Evolutionary conservation across 2,113 vertebrate species (phyloP), one percentile per base, ranked within the genome.

Genomic region (Scatophagus argus): DNA sequence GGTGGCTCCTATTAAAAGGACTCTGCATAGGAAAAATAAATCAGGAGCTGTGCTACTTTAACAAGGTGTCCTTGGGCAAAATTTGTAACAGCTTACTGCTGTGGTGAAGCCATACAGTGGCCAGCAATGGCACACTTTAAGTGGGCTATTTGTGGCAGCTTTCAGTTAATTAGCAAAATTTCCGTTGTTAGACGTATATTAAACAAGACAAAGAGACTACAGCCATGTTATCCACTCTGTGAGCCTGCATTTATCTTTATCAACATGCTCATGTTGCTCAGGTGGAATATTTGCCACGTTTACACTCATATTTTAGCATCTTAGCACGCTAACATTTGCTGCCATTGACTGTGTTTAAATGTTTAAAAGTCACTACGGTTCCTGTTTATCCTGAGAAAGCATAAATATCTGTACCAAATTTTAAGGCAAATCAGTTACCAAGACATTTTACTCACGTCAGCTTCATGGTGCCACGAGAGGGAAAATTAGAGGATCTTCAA

Each of bases 101-200:
- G 79, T 44, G 25, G 72, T 63, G 49, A n/a, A 77, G 81, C 72
- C 44, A 47, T 55, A 61, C 63, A 23, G 39, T 79, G 83, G 85
- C 79, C 79, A 87, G 39, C 52, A 62, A 56, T 52, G 68, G 63
- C 52, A 72, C 34, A 34, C 60, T 68, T 51, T 17, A 61, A 85
- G 36, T 25, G 27, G 62, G 69, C 78, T 89, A 78, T 88, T 88
- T 83, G 82, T 86, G 66, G 60, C 65, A 76, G 58, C 54, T 68
- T 21, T 25, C 58, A 66, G 67, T 78, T 80, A 80, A 52, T 52
- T 67, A 62, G 85, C 54, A 77, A 79, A 85, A 65, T 36, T 27
- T 66, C 36, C 29, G 7, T 52, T 43, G 46, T 82, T 79, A 49
- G 69, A 61, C 34, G 56, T 60, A 59, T 64, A 43, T 55, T 27